Base-by-base conservation (phyloP, 2,113 vertebrate species). In the Gallinago undulata region DNA sequence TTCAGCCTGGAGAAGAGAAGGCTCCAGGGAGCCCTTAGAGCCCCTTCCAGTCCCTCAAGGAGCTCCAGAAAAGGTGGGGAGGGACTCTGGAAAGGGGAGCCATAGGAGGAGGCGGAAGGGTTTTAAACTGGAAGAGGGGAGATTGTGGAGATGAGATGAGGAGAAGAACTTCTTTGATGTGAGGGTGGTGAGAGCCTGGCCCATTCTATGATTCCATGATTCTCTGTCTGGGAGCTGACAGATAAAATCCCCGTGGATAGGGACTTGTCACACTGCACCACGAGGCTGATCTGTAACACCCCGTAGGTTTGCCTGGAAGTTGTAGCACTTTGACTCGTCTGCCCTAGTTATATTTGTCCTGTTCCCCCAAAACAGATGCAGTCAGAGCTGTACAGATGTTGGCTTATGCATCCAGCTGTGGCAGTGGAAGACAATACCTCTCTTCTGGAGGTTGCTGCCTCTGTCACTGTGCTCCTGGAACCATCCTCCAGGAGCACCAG, bases 331-430 rank as follows among this genome's bases (percentile, higher is more conserved):
- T 16, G 75, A 14, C n/a, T 50, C 17, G 17, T 19, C 74, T 39
- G 30, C 33, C 22, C 30, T 50, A 3, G 48, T 31, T 60, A 19
- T 33, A 21, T 9, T 72, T 31, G 12, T 35, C 3, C 22, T 2
- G 0, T 28, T 70, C 14, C 22, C 50, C 25, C 15, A 33, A 7
- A 37, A 45, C 69, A 80, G 76, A 45, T 75, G 64, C 37, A 41
- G 1, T 28, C 50, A 60, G 68, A 77, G 24, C 59, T 66, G 50
- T 87, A 12, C 80, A 93, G 95, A 92, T 96, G 87, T 83, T 96
- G 68, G 12, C 35, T 48, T 43, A 10, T 0, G 0, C 72, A 62
- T 50, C 89, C 93, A 90, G 72, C 76, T 74, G 91, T 96, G 77
- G 76, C 73, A 55, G 0, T 45, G 73, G 81, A 63, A 77, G 73